phyloP scores from a whole-genome alignment of 2,797 vertebrate species.

The Coendou prehensilis region DNA sequence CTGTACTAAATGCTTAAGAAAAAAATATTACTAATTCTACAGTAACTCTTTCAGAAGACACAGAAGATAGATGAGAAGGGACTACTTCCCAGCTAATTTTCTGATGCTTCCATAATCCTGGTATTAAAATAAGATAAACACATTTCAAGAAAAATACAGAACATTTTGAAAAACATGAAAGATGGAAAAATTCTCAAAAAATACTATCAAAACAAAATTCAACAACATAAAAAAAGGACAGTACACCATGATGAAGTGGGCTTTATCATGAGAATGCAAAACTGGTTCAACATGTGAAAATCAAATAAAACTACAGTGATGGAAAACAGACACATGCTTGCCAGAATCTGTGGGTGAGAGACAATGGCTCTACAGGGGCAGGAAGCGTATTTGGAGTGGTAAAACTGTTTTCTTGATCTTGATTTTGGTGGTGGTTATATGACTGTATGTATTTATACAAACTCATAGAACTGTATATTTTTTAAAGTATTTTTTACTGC shows the following conservation, averaged over 20 bases:
- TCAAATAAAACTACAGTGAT: neutral
- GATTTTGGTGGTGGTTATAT: neutral
- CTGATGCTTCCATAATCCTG: neutral
- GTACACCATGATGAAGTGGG: neutral
- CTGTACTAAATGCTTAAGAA: neutral
- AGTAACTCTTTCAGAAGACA: neutral
- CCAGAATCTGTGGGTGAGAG: neutral
- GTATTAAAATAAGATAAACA: neutral
- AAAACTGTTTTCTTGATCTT: neutral
- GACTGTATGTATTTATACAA: neutral
- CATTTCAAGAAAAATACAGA: neutral
- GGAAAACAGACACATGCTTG: neutral
- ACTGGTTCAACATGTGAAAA: neutral
- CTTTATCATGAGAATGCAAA: neutral
- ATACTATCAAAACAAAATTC: neutral
- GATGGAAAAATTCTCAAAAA: neutral
- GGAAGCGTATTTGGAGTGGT: neutral
- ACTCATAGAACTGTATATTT: neutral
- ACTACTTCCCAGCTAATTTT: neutral
- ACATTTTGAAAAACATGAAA: neutral
- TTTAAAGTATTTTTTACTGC: constrained; percentile 9
- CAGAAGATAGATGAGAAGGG: neutral
- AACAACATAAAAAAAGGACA: neutral
- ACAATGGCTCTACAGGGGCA: neutral
- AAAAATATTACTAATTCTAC: neutral